Evolutionary conservation across 2,797 vertebrate genomes (phyloP), one percentile per base, ranked within the genome.

Genomic region (Chromis chromis): DNA sequence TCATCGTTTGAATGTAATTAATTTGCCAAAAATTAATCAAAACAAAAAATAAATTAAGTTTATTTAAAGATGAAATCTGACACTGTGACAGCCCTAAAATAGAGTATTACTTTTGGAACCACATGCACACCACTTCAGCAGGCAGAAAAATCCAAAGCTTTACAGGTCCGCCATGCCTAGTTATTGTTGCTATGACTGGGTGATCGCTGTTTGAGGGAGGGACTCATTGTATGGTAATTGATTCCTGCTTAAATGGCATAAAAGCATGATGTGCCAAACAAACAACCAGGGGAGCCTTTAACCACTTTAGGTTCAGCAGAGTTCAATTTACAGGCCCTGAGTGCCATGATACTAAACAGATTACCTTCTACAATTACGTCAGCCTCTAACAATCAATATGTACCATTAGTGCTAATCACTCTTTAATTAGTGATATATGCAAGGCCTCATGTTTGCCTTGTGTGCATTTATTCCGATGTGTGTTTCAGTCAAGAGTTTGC

Each of bases 351-450:
- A 61, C 85, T 91, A 91, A 93, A 77, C 82, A 82, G 85, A 91
- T 94, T 91, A 94, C 62, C 77, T 27, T 50, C 61, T 62, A 82
- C 81, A 83, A 90, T 94, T 93, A 91, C 84, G 52, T 92, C 90
- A 92, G 81, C 80, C 79, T 70, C 79, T 65, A 65, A 67, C 83
- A 79, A 91, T 92, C 91, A 81, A 93, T 93, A 87, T 16, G 68
- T 70, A 69, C 91, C 90, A 93, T 93, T 93, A 94, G 85, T 58
- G 65, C 85, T 90, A 93, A 91, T 91, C 88, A 86, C 79, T 70
- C 80, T 90, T 90, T 92, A 91, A 91, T 91, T 90, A 84, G 84
- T 80, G 81, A 85, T 87, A 65, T 78, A 81, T 75, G 80, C 79
- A 68, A 70, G 75, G 78, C 69, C 68, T 66, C 69, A 49, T 25